These are phyloP conservation scores for Melipona quadrifasciata DNA, from an alignment of 1,140 invertebrate species.

Conservation along the genomic window DNA sequence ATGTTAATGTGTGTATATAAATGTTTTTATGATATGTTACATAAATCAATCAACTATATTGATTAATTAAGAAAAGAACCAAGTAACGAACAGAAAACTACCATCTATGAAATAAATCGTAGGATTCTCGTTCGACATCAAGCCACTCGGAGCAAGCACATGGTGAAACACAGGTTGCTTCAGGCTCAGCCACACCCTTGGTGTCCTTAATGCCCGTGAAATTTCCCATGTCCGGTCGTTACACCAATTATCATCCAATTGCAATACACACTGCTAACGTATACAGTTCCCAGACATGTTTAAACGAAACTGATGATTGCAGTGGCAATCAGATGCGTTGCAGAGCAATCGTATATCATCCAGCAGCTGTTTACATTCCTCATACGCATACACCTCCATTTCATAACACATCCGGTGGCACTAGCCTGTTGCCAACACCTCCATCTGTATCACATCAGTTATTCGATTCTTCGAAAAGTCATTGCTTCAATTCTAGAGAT, in stretches of 20 bases:
- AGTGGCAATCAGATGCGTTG: slow-evolving; percentile 73
- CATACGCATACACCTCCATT: slow-evolving; percentile 61
- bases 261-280: slow-evolving; percentile 68
- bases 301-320: slow-evolving; percentile 69
- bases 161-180: slow-evolving; percentile 67
- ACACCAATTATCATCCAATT: slow-evolving; percentile 74
- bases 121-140: slow-evolving; percentile 78
- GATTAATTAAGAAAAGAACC: not conserved
- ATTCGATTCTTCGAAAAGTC: slow-evolving; percentile 36
- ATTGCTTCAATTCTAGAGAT: slow-evolving; percentile 52
- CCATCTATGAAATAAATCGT: slow-evolving; percentile 64
- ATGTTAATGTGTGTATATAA: not conserved
- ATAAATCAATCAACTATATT: not conserved
- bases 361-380: slow-evolving; percentile 73
- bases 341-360: slow-evolving; percentile 74
- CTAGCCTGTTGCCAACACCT: slow-evolving; percentile 76
- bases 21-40: not conserved
- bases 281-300: slow-evolving; percentile 65
- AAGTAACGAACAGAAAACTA: not conserved
- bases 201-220: slow-evolving; percentile 77
- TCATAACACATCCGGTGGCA: slow-evolving; percentile 60
- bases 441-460: slow-evolving; percentile 53
- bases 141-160: slow-evolving; percentile 77
- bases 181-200: slow-evolving; percentile 68
- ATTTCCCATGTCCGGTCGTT: slow-evolving; percentile 74